phyloP scores from a whole-genome alignment of 2,113 vertebrate genomes.

The Pterophyllum scalare region DNA sequence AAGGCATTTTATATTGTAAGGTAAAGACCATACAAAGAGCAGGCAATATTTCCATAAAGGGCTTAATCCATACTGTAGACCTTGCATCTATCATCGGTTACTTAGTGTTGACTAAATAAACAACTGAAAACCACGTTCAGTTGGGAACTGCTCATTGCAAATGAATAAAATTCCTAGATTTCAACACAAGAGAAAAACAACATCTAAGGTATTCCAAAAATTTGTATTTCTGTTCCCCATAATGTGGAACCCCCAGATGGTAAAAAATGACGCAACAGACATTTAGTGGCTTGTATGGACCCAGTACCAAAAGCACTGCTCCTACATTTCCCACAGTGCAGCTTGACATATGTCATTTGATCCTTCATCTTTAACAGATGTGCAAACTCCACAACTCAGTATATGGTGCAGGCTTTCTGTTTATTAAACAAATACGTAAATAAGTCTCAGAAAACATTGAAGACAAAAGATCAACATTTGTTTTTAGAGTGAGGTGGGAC shows the following conservation, averaged over 20 bases:
- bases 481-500: not conserved
- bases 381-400: not conserved
- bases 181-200: not conserved
- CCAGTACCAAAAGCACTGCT: not conserved
- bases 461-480: not conserved
- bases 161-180: not conserved
- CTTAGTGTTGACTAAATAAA: not conserved
- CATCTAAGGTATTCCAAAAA: too few relatives aligned
- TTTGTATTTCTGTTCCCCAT: too few relatives aligned
- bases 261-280: too few relatives aligned
- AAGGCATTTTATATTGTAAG: too few relatives aligned
- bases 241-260: too few relatives aligned
- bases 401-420: not conserved
- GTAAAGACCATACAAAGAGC: too few relatives aligned
- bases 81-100: not conserved
- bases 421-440: not conserved
- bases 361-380: not conserved
- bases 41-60: too few relatives aligned
- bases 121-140: not conserved
- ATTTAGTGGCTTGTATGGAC: too few relatives aligned
- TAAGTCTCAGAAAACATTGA: not conserved
- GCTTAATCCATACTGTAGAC: not conserved
- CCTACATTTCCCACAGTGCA: not conserved
- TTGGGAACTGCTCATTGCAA: not conserved
- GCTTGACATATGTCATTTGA: not conserved